Evolutionary conservation across 1,140 invertebrate genomes (phyloP), one percentile per base, ranked within the genome.

Genomic region (Drosophila sturtevanti): DNA sequence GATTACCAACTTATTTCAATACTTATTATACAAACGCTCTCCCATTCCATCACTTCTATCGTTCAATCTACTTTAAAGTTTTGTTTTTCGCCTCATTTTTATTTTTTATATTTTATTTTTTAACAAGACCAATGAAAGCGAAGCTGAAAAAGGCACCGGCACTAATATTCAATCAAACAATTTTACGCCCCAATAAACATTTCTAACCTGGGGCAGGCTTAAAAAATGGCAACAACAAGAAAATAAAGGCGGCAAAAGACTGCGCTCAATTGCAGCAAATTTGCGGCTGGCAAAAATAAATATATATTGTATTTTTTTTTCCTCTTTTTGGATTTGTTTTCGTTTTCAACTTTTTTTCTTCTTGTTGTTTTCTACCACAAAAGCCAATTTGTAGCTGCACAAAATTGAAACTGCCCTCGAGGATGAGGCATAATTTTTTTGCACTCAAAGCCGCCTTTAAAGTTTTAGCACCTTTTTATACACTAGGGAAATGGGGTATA

Each of bases 131-230:
- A 38, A 37, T 35, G 60, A 72, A 63, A 63, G 67, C 66, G 52
- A 68, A 74, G 70, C 48, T 24, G 31, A 41, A 70, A 64, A 52
- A 59, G 37, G 59, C 22, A 68, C 66, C 78, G 60, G 76, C 80
- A 61, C 82, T 86, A 86, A 86, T 82, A 86, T 87, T 86, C 82
- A 86, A 86, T 89, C 82, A 82, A 87, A 87, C 82, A 79, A 82
- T 87, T 86, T 86, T 34, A 79, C 71, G 82, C 79, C 61, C 79
- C 82, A 86, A 82, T 86, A 86, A 86, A 82, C 70, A 60, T 68
- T 77, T 76, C 79, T 87, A 89, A 79, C 71, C 82, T 67, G 79
- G 75, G 72, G 84, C 74, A 56, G 24, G 31, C 48, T 38, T 41
- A 72, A 64, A 59, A 38, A 35, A 37, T 24, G 35, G 58, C 58